Evolutionary conservation across 2,888 invertebrate species (phyloP).

Genomic region (Esperia sulphurella): DNA sequence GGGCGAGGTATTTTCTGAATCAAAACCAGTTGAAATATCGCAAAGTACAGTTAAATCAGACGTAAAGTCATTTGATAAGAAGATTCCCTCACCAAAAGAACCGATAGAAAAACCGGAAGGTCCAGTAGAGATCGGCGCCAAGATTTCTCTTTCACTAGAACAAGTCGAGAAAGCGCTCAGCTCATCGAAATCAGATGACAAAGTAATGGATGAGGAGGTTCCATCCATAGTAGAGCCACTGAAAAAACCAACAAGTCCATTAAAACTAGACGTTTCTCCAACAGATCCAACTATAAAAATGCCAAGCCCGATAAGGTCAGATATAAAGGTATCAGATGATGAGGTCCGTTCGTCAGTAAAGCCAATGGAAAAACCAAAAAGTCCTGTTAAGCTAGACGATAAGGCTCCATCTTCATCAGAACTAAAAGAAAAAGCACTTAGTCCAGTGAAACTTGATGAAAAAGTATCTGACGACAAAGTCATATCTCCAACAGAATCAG

Average conservation of each 20-base stretch:
- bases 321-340: neutral
- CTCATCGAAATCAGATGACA: too few species aligned
- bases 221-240: constrained; percentile 1
- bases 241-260: too few species aligned
- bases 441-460: neutral
- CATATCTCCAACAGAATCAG: neutral
- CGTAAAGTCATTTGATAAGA: neutral
- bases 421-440: neutral
- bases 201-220: neutral
- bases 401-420: neutral
- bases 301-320: neutral
- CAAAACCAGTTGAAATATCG: neutral
- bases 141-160: neutral
- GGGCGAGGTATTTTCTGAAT: neutral
- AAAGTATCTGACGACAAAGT: constrained; percentile 1
- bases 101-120: neutral
- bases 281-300: neutral
- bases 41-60: too few species aligned
- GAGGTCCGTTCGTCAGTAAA: neutral
- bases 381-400: neutral
- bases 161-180: too few species aligned
- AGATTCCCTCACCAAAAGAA: neutral
- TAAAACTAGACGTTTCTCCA: neutral
- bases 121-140: neutral
- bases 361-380: neutral